These are phyloP conservation scores for Threskiornis aethiopicus DNA, from an alignment of 2,797 vertebrate species.

Conservation along the genomic window DNA sequence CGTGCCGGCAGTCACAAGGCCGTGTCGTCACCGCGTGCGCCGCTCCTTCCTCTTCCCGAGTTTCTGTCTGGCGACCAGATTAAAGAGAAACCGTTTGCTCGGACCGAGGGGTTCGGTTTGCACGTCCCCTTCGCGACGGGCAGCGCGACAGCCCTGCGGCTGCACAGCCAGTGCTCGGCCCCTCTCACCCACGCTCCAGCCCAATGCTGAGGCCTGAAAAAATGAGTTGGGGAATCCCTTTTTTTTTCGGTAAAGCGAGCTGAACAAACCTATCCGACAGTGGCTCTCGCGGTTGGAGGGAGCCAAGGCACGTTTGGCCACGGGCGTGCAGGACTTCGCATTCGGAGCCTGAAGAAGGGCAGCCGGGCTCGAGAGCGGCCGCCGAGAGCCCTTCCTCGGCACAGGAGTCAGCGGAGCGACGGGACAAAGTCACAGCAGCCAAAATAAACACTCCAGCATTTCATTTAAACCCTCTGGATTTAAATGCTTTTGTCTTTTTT, in stretches of 20 bases:
- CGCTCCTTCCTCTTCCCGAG: background rate
- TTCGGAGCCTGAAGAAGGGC: background rate
- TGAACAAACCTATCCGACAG: background rate
- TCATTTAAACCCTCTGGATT: background rate
- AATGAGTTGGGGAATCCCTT: background rate
- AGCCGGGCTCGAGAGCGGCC: background rate
- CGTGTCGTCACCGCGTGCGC: accelerated
- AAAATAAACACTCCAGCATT: background rate
- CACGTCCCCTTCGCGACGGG: background rate
- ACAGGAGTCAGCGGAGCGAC: background rate
- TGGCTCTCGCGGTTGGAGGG: background rate
- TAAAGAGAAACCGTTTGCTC: background rate
- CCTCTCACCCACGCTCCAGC: accelerated
- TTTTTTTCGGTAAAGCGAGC: constrained; percentile 27
- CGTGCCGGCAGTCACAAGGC: constrained; percentile 24
- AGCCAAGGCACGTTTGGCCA: background rate
- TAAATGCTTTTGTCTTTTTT: background rate
- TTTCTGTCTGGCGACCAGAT: background rate
- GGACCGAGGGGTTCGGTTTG: background rate
- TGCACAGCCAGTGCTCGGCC: accelerated
- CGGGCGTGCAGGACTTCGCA: no score
- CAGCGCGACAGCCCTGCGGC: background rate
- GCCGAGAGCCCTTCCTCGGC: background rate
- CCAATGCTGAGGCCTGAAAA: background rate
- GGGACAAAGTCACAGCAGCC: background rate